Percentiles rank a stretch among this genome's conserved stretches.
Evolutionary conservation across 2,113 vertebrate species (phyloP).

Genomic region (Seriola dumerili): DNA sequence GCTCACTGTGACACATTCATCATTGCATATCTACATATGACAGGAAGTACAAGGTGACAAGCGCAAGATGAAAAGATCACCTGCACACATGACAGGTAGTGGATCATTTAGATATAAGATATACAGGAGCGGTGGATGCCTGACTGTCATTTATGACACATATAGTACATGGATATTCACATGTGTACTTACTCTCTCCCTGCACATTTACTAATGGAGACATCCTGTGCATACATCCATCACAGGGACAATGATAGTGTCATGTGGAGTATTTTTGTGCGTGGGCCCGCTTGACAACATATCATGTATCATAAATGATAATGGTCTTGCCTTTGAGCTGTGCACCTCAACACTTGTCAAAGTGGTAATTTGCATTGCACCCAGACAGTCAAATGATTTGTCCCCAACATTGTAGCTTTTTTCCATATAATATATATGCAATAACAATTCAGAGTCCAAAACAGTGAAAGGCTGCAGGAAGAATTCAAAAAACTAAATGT

Average conservation of each 20-base stretch:
- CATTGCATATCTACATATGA: background rate
- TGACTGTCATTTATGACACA: constrained; percentile 16
- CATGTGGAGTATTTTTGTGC: background rate
- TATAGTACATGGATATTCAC: background rate
- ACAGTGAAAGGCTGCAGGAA: background rate
- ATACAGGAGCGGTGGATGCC: background rate
- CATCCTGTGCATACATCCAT: constrained; percentile 23
- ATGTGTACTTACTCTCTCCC: background rate
- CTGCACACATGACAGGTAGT: constrained; percentile 19
- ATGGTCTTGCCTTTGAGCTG: background rate
- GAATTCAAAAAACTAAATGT: background rate
- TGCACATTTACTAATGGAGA: constrained; percentile 17
- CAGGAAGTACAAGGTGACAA: constrained; percentile 19
- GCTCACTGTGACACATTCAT: too few species aligned
- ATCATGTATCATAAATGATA: background rate
- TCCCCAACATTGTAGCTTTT: background rate
- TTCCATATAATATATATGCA: background rate
- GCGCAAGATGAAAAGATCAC: background rate
- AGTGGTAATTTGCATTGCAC: background rate
- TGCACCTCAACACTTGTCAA: constrained; percentile 10
- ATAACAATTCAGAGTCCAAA: background rate
- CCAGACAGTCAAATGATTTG: background rate
- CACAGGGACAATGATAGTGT: constrained; percentile 12
- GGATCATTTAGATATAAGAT: constrained; percentile 32
- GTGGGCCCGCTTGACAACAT: constrained; percentile 12